These are phyloP conservation scores for Gymnorhina tibicen DNA, from an alignment of 2,113 vertebrate species.

Conservation along the genomic window DNA sequence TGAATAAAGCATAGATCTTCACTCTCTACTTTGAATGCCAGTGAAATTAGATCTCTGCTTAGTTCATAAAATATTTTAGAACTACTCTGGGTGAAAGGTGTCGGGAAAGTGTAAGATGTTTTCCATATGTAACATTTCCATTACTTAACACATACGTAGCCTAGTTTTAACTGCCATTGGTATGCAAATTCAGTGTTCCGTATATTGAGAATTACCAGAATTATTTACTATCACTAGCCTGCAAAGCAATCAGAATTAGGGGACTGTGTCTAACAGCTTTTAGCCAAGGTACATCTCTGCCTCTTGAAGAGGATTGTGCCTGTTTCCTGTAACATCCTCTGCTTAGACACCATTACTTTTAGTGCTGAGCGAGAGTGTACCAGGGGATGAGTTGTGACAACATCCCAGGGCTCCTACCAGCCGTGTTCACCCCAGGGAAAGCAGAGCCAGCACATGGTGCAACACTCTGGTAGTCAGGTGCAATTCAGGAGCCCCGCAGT, in stretches of 20 bases:
- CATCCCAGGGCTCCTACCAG: not conserved
- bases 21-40: not conserved
- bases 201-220: not conserved
- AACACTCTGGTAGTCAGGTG: not conserved
- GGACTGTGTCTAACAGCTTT: not conserved
- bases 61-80: not conserved
- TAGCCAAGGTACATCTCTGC: not conserved
- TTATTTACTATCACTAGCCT: not conserved
- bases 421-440: fast-evolving
- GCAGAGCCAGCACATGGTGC: not conserved
- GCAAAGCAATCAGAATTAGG: not conserved
- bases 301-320: not conserved
- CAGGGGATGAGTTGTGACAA: not conserved
- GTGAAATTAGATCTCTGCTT: not conserved
- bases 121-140: not conserved
- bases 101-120: not conserved
- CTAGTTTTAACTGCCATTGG: not conserved
- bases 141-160: not conserved
- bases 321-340: not conserved
- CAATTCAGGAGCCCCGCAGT: not conserved
- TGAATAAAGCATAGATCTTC: not conserved
- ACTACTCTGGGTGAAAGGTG: not conserved
- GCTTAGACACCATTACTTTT: not conserved
- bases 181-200: not conserved
- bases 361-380: not conserved